phyloP scores from a whole-genome alignment of 2,888 invertebrate species.

The Cryptocheilus praepositus region DNA sequence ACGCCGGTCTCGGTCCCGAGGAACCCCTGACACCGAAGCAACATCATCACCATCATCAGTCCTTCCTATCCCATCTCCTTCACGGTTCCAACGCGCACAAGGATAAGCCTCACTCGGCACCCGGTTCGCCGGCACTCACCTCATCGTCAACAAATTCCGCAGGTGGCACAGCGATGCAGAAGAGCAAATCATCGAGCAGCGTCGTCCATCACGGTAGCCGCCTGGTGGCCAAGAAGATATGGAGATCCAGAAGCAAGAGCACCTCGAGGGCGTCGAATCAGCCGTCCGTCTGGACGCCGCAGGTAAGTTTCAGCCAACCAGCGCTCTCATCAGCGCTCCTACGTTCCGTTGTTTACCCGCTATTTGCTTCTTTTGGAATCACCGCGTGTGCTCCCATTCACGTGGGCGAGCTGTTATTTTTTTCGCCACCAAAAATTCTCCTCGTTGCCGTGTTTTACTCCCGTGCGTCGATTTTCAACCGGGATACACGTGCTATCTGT shows the following conservation, averaged over 20 bases:
- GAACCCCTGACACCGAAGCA: slow-evolving; percentile 75
- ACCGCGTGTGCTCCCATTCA: too few species aligned
- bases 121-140: slow-evolving; percentile 77
- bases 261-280: slow-evolving; percentile 81
- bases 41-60: slow-evolving; percentile 78
- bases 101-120: slow-evolving; percentile 76
- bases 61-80: slow-evolving; percentile 80
- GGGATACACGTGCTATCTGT: too few species aligned
- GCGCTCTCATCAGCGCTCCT: too few species aligned
- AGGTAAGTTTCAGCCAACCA: slow-evolving; percentile 79
- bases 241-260: slow-evolving; percentile 89
- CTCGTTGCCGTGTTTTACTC: too few species aligned
- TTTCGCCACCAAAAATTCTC: too few species aligned
- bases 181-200: slow-evolving; percentile 91
- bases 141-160: slow-evolving; percentile 75
- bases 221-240: slow-evolving; percentile 89
- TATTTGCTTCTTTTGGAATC: too few species aligned
- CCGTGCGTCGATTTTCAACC: too few species aligned
- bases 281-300: slow-evolving; percentile 87
- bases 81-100: slow-evolving; percentile 76
- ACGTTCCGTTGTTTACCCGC: too few species aligned
- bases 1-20: slow-evolving; percentile 74
- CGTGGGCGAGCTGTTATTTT: too few species aligned
- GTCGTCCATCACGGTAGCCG: slow-evolving; percentile 84
- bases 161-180: slow-evolving; percentile 87